Base-by-base conservation (phyloP, 2,888 invertebrate species). In the Nysson spinosus region DNA sequence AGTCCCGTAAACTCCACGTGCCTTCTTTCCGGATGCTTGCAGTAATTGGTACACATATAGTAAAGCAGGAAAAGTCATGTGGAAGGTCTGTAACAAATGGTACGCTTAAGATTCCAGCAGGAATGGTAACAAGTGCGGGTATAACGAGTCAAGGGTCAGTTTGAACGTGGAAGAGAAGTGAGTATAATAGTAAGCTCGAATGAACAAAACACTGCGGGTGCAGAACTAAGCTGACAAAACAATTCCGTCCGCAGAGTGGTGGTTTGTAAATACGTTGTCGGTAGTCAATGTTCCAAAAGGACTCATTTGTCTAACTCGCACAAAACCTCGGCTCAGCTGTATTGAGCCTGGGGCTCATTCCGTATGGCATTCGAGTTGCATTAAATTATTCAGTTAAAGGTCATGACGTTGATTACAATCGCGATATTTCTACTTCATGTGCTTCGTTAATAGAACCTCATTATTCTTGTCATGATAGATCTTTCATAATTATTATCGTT, bases 231-330 rank as follows among this genome's bases (percentile, higher is more conserved):
- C 65, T 55, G 49, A 55, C 47, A 61, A 70, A 70, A 70, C 70
- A 66, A 66, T 70, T 51, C 50, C 35, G 20, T 6, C 39, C 26
- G 35, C 24, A 12, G 51, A 55, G 26, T 69, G 51, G 37, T 24
- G 47, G 47, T 14, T 65, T 47, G 51, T 70, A 56, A 70, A 52
- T 56, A 62, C 52, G 46, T 65, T 65, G 17, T 55, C 55, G 64
- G 43, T 52, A 60, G 55, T 61, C 65, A 56, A 65, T 66, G 65
- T 49, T 44, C 49, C 49, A 66, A 70, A 70, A 70, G 61, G 60
- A 61, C 56, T 47, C 44, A 56, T 70, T 69, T 65, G 55, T 69
- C 39, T 28, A 11, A 37, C 7, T 3, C 32, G 37, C n/a, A 58
- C 57, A 58, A 61, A 50, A 34, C 67, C 49, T 49, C 14, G 37